phyloP scores from a whole-genome alignment of 1,140 invertebrate species.

The Leptoteleia sp. region DNA sequence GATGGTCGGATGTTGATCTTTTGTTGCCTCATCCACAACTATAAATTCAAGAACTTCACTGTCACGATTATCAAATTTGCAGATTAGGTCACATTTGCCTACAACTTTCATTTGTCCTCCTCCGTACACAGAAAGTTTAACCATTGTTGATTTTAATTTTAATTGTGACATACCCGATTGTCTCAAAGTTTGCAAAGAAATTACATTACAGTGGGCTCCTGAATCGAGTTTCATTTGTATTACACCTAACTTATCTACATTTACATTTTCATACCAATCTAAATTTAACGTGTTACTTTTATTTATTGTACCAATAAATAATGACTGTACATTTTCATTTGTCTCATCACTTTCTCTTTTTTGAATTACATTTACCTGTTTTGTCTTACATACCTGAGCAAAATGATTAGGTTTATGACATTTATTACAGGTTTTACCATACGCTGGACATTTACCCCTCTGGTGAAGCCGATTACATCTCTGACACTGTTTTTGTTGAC shows the following conservation, averaged over 20 bases:
- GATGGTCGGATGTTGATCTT: slow-evolving; percentile 51
- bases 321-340: slow-evolving; percentile 19
- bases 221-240: slow-evolving; percentile 25
- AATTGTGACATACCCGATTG: slow-evolving; percentile 56
- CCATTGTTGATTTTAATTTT: slow-evolving; percentile 10
- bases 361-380: too few relatives aligned
- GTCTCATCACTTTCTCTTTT: too few relatives aligned
- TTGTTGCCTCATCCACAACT: slow-evolving; percentile 31
- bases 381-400: slow-evolving; percentile 2
- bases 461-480: slow-evolving; percentile 18
- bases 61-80: slow-evolving; percentile 44
- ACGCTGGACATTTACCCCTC: slow-evolving; percentile 14
- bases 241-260: slow-evolving; percentile 21
- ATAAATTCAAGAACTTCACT: slow-evolving; percentile 50
- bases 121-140: background rate
- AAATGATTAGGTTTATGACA: slow-evolving; percentile 36
- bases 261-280: slow-evolving; percentile 9
- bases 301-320: slow-evolving; percentile 24
- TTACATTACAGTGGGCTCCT: slow-evolving; percentile 36
- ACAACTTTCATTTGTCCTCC: slow-evolving; percentile 81
- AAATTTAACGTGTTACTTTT: too few relatives aligned
- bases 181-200: slow-evolving; percentile 42
- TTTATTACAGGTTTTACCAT: slow-evolving; percentile 9
- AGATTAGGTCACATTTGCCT: slow-evolving; percentile 50
- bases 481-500: slow-evolving; percentile 31